Evolutionary conservation across 2,113 vertebrate species (phyloP), one percentile per base, ranked within the genome.

Genomic region (Motacilla tschutschensis): DNA sequence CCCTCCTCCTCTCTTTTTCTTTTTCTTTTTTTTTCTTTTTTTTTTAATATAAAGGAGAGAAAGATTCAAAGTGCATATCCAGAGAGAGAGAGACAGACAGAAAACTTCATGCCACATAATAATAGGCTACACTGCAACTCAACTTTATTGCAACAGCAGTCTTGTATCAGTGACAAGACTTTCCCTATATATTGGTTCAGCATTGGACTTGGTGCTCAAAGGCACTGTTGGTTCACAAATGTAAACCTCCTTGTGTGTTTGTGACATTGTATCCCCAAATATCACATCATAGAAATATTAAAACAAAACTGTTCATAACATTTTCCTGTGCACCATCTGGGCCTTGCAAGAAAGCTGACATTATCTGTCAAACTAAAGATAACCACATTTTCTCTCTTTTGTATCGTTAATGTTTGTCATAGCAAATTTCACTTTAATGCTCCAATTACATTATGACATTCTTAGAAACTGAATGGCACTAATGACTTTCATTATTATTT

Each of bases 401-500:
- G 94, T 96, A 92, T 94, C 50, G 65, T 87, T 96, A 97, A 97
- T 97, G 94, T 95, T 97, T 96, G 95, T 93, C 96, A 94, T 95
- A 55, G 63, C 95, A 96, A 96, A 97, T 97, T 96, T 96, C 93
- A 85, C 93, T 96, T 96, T 95, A 96, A 95, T 96, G 95, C 94
- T 94, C 96, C 97, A 96, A 96, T 96, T 97, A 96, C 95, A 94
- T 97, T 96, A 96, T 96, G 96, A 96, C 96, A 95, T 96, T 96
- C 95, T 96, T 96, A 93, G 93, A 95, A 92, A 95, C 92, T 82
- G 57, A 97, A 97, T 97, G 96, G 94, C 94, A 96, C 95, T 97
- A 97, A 97, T 96, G 96, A 97, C 95, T 96, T 97, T 94, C 96
- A 97, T 97, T 96, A 97, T 97, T 97, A 97, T 97, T 97, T 97